Conservation (phyloP, 2,888 invertebrate species). For the Euzetes globulus region DNA sequence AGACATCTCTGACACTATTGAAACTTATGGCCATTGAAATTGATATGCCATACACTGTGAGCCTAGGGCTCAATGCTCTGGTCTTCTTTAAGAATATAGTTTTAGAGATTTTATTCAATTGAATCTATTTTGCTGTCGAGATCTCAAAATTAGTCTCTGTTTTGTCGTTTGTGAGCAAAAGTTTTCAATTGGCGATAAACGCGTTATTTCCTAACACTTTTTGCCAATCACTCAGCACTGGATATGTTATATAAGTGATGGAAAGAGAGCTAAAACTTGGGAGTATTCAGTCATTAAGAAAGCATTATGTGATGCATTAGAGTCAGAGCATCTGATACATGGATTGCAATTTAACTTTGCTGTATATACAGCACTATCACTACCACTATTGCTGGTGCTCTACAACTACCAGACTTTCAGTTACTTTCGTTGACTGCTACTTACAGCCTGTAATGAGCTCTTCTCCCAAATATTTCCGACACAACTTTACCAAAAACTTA, state of each 20-base stretch:
- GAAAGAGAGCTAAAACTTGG: constrained; percentile 17
- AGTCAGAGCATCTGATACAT: constrained; percentile 19
- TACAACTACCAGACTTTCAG: not conserved
- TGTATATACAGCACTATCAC: not conserved
- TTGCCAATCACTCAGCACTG: not conserved
- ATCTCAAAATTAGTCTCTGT: not conserved
- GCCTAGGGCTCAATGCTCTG: not conserved
- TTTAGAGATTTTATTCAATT: not conserved
- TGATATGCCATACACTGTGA: not conserved
- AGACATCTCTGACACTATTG: not conserved
- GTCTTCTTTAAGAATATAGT: not conserved
- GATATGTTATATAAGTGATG: not conserved
- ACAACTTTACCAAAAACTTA: constrained; percentile 17
- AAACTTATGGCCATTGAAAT: not conserved
- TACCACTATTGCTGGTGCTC: not conserved
- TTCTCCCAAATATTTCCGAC: constrained; percentile 20
- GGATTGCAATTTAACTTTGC: constrained; percentile 22
- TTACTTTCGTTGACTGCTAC: constrained; percentile 19
- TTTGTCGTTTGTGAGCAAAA: not conserved
- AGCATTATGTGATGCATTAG: constrained; percentile 26
- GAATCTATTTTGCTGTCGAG: not conserved
- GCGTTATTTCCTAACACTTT: constrained; percentile 11
- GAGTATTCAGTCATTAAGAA: constrained; percentile 23
- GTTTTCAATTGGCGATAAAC: not conserved
- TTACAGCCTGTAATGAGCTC: constrained; percentile 22